Evolutionary conservation across 2,888 invertebrate genomes (phyloP).

Genomic region (Ochropacha duplaris): DNA sequence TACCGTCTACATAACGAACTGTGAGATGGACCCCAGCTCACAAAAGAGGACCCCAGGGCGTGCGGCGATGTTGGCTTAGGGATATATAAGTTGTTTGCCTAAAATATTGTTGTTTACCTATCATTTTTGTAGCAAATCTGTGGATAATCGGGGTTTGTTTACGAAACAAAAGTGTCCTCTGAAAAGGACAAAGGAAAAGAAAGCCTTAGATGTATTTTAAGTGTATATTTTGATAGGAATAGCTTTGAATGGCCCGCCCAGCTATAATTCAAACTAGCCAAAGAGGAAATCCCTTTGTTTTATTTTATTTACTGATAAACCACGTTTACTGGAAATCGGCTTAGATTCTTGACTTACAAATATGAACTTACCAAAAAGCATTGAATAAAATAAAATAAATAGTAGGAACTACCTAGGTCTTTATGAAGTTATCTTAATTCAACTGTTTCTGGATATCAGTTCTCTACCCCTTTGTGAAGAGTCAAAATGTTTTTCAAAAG

Average conservation of each 20-base stretch:
- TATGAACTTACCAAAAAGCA: not conserved
- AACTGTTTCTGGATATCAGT: too few species aligned
- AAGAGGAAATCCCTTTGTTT: not conserved
- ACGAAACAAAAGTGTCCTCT: slow-evolving; percentile 56
- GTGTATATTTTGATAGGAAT: slow-evolving; percentile 30
- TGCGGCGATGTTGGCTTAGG: slow-evolving; percentile 64
- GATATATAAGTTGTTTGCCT: slow-evolving; percentile 74
- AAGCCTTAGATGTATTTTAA: slow-evolving; percentile 29
- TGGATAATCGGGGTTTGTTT: slow-evolving; percentile 72
- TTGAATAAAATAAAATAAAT: too few species aligned
- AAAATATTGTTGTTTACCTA: slow-evolving; percentile 79
- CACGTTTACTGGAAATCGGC: slow-evolving; percentile 4
- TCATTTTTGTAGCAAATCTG: slow-evolving; percentile 75
- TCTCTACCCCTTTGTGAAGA: too few species aligned
- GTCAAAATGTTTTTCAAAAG: too few species aligned
- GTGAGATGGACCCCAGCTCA: slow-evolving; percentile 58
- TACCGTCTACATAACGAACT: slow-evolving; percentile 68
- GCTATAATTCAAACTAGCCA: too few species aligned
- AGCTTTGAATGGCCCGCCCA: slow-evolving; percentile 6
- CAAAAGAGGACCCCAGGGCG: slow-evolving; percentile 60
- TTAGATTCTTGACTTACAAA: not conserved
- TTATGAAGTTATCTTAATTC: too few species aligned
- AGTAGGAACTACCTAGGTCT: too few species aligned
- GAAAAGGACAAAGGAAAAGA: slow-evolving; percentile 49
- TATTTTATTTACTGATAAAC: not conserved